Evolutionary conservation across 1,140 invertebrate genomes (phyloP).

Genomic region (Pectinophora gossypiella): DNA sequence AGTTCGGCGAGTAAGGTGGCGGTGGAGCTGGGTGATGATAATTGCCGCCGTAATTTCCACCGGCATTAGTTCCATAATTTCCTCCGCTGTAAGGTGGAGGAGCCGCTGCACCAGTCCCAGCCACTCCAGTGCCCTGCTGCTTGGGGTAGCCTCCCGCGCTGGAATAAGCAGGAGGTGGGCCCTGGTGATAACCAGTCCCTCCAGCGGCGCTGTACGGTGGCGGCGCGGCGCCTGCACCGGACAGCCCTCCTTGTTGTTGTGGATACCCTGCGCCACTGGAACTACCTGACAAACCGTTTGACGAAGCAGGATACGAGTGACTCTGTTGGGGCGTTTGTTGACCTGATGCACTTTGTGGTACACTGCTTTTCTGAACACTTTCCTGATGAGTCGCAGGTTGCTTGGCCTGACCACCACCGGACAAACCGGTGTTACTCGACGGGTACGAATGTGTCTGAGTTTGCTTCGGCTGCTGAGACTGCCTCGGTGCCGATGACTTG

Average conservation of each 20-base stretch:
- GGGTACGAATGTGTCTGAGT: slow-evolving; percentile 58
- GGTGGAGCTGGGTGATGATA: slow-evolving; percentile 49
- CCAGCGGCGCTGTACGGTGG: slow-evolving; percentile 28
- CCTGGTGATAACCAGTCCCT: slow-evolving; percentile 18
- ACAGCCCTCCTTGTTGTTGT: not conserved
- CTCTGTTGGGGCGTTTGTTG: slow-evolving; percentile 47
- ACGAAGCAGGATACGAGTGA: slow-evolving; percentile 29
- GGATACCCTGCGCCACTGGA: not conserved
- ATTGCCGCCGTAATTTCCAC: slow-evolving; percentile 31
- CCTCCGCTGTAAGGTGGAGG: slow-evolving; percentile 12
- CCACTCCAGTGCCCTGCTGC: slow-evolving; percentile 32
- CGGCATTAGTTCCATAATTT: slow-evolving; percentile 11
- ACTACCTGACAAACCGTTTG: slow-evolving; percentile 19
- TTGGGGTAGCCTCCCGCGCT: slow-evolving; percentile 26
- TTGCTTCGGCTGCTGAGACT: slow-evolving; percentile 28
- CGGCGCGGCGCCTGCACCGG: not conserved
- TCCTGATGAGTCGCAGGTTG: slow-evolving; percentile 32
- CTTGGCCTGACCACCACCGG: slow-evolving; percentile 45
- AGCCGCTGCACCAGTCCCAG: slow-evolving; percentile 15
- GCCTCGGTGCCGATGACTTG: slow-evolving; percentile 33
- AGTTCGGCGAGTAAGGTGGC: slow-evolving; percentile 42
- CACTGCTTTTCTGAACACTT: slow-evolving; percentile 29
- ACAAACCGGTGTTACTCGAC: slow-evolving; percentile 58
- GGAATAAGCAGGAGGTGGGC: not conserved
- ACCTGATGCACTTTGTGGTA: not conserved